phyloP scores from a whole-genome alignment of 2,888 invertebrate genomes.

The Drosophila mercatorum region DNA sequence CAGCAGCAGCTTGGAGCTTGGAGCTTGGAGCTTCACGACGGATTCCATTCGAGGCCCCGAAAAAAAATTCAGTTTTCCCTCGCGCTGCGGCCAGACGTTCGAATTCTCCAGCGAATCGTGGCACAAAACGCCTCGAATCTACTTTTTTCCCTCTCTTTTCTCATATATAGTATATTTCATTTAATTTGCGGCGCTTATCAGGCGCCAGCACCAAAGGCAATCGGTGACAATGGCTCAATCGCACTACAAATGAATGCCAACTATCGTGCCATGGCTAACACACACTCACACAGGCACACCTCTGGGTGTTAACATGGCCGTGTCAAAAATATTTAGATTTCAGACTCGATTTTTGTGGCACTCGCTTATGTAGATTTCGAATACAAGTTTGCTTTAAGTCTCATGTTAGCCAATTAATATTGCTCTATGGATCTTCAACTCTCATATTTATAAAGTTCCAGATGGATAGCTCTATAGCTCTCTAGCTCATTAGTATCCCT shows the following conservation, averaged over 20 bases:
- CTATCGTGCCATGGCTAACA: slow-evolving; percentile 41
- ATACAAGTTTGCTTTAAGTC: background rate
- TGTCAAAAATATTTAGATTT: slow-evolving; percentile 14
- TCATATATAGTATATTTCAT: slow-evolving; percentile 71
- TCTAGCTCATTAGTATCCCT: too few species aligned
- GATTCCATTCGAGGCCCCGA: slow-evolving; percentile 37
- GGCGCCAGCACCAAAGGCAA: slow-evolving; percentile 74
- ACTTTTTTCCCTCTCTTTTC: background rate
- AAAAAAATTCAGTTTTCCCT: slow-evolving; percentile 9
- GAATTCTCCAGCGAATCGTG: slow-evolving; percentile 49
- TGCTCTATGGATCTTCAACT: background rate
- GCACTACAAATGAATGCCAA: slow-evolving; percentile 43
- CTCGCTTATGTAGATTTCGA: background rate
- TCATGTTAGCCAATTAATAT: background rate
- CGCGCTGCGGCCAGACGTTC: slow-evolving; percentile 38
- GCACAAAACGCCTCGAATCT: slow-evolving; percentile 53
- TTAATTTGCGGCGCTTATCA: slow-evolving; percentile 79
- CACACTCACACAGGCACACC: slow-evolving; percentile 11
- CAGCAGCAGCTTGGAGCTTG: slow-evolving; percentile 22
- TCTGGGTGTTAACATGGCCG: background rate
- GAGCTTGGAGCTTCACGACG: slow-evolving; percentile 53
- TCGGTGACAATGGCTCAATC: slow-evolving; percentile 77
- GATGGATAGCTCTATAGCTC: too few species aligned
- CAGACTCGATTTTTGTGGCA: background rate
- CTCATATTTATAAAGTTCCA: too few species aligned